A percentile compares a stretch with the other conserved stretches of the same genome.
phyloP scores from a whole-genome alignment of 53 echinoderm and acorn worm species.

The Astropecten irregularis region DNA sequence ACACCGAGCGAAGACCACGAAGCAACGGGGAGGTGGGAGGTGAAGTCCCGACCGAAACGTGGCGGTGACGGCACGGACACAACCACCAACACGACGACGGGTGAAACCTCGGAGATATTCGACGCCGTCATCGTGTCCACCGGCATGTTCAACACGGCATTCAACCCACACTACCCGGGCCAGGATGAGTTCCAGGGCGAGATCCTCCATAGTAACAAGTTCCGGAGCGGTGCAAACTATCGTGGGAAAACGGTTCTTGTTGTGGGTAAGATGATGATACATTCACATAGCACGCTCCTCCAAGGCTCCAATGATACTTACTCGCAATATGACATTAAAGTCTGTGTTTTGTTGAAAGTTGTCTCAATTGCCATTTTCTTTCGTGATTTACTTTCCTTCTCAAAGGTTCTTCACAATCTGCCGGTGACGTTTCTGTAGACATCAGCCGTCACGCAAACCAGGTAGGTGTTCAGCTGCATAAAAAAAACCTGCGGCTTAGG shows the following conservation, averaged over 20 bases:
- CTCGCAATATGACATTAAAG: no score
- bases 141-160: constrained; percentile 62
- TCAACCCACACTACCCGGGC: constrained; percentile 66
- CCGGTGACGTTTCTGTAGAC: constrained; percentile 83
- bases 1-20: no score
- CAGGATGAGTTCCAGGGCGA: no score
- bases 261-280: constrained; percentile 86
- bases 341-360: neutral
- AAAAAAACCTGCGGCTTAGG: no score
- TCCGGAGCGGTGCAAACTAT: constrained; percentile 70
- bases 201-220: constrained; percentile 82
- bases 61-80: no score
- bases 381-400: neutral
- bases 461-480: no score
- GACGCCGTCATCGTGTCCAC: constrained; percentile 91
- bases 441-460: constrained; percentile 71
- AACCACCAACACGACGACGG: no score
- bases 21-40: no score
- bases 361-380: neutral
- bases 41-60: no score
- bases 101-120: no score
- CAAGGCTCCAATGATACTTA: no score
- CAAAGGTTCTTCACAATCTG: constrained; percentile 80
- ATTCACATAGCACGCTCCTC: no score
- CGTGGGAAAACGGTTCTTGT: constrained; percentile 75